Conservation (phyloP, 2,888 invertebrate species). For the Eustalomyia histrio region DNA sequence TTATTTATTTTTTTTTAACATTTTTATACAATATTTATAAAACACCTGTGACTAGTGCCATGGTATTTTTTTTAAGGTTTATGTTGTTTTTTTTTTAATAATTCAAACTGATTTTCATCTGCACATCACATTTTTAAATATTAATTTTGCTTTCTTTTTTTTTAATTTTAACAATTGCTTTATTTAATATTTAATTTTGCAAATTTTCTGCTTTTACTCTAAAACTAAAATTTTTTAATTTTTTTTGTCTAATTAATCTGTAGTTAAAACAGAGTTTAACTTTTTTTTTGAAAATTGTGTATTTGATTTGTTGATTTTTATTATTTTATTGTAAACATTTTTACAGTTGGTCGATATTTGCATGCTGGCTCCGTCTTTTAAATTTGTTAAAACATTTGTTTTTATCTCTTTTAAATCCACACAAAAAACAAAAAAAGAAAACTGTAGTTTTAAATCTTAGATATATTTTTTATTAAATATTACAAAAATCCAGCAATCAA, state of each 20-base stretch:
- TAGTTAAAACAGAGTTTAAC: conserved; percentile 23
- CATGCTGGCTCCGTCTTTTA: conserved; percentile 81
- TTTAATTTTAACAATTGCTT: neutral
- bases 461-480: conserved; percentile 41
- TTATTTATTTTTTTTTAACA: conserved; percentile 6
- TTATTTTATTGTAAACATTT: conserved; percentile 73
- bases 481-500: conserved; percentile 44
- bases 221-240: conserved; percentile 3
- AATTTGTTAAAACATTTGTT: conserved; percentile 71
- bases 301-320: conserved; percentile 59
- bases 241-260: neutral
- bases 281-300: conserved; percentile 12
- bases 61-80: conserved; percentile 41
- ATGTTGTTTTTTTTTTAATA: neutral
- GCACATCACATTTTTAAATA: neutral
- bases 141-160: conserved; percentile 5
- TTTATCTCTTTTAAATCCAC: conserved; percentile 65
- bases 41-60: conserved; percentile 60
- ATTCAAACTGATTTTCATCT: neutral
- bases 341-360: conserved; percentile 81
- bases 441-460: conserved; percentile 41
- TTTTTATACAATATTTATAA: conserved; percentile 17
- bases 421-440: conserved; percentile 44
- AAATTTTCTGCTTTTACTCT: neutral
- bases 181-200: conserved; percentile 1